Evolutionary conservation across 2,888 invertebrate species (phyloP).

Genomic region (Pocota personata): DNA sequence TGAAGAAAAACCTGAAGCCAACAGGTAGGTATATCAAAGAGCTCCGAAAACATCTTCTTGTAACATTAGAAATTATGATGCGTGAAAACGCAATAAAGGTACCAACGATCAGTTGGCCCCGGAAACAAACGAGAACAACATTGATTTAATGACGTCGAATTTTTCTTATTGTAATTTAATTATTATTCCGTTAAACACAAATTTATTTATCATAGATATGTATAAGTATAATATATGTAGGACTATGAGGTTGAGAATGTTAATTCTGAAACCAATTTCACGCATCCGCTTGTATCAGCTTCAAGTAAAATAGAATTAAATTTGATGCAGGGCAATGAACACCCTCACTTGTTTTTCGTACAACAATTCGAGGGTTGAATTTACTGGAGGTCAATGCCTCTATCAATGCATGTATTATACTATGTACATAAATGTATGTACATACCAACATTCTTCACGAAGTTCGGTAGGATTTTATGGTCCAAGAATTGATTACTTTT

Average conservation of each 20-base stretch:
- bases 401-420: background rate
- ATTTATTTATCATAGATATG: background rate
- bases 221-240: too few relatives aligned
- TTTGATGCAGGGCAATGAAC: background rate
- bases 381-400: background rate
- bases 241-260: background rate
- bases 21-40: background rate
- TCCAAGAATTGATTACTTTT: too few relatives aligned
- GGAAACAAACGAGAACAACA: background rate
- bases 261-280: background rate
- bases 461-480: too few relatives aligned
- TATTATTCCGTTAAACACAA: background rate
- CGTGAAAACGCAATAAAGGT: conserved; percentile 22
- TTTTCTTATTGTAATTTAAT: background rate
- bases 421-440: background rate
- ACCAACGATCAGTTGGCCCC: conserved; percentile 9
- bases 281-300: background rate
- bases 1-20: background rate
- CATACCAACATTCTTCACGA: background rate
- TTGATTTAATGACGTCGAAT: conserved; percentile 10
- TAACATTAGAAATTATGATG: conserved; percentile 25
- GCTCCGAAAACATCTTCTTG: background rate
- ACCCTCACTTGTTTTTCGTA: background rate
- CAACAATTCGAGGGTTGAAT: background rate
- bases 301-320: background rate